Evolutionary conservation across 2,113 vertebrate species (phyloP), one percentile per base, ranked within the genome.

Genomic region (Cottus gobio): DNA sequence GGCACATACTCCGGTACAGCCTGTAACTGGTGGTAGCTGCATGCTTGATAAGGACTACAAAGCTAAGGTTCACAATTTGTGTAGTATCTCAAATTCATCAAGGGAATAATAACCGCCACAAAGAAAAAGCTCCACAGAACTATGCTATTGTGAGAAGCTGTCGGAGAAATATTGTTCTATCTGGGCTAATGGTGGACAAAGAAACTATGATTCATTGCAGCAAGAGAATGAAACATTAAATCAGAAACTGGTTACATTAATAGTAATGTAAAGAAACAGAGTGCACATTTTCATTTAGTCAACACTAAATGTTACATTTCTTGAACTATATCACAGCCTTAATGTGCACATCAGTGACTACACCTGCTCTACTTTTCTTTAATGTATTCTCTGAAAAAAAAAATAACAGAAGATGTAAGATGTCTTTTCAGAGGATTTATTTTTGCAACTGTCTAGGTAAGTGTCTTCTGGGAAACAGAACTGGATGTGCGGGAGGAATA

Each of bases 401-500:
- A 74, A 78, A 58, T 16, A 71, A 86, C 54, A 86, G 62, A 65
- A 84, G 69, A 77, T 68, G 67, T 67, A 66, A 85, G 26, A 81
- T 80, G 70, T 86, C 77, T 81, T 85, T 80, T 78, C 46, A 79
- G 44, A 74, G 48, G 76, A 75, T 81, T 71, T 64, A 71, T 87
- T 81, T 85, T 86, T 61, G 48, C 20, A 61, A 64, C 71, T 76
- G 84, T 85, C 60, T 70, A 75, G 75, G 75, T 84, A 77, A 79
- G 65, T 71, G 82, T 79, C 87, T 89, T 91, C 76, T 79, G 84
- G 89, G 85, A 89, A 79, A 78, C 54, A 65, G n/a, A 48, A 63
- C 56, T 89, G 72, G 70, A 83, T 87, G 81, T 83, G 75, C 60
- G 20, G 56, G 79, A 80, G 69, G 72, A 93, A 88, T 78, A 82